Evolutionary conservation across 2,797 vertebrate genomes (phyloP).

Genomic region (Hafferia zeledoni): DNA sequence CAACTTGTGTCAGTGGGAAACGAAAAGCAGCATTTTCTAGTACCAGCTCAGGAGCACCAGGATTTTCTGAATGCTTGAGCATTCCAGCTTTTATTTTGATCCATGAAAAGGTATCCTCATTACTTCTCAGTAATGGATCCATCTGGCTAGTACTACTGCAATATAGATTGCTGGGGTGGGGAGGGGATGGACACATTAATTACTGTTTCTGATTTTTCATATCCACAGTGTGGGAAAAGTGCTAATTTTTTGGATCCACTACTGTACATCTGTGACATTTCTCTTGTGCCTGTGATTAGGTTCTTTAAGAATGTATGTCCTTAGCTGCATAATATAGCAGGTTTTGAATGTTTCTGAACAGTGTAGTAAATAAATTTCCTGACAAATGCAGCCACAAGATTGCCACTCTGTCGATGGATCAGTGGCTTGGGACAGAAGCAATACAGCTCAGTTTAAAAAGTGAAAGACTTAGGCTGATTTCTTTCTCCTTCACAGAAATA

Average conservation of each 20-base stretch:
- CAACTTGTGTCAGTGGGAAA: not conserved
- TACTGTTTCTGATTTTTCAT: not conserved
- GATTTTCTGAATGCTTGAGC: not conserved
- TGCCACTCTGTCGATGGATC: not conserved
- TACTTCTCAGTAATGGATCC: conserved; percentile 73
- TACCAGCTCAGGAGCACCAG: not conserved
- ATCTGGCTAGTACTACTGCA: not conserved
- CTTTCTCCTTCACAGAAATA: not conserved
- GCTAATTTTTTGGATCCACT: conserved; percentile 70
- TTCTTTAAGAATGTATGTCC: not conserved
- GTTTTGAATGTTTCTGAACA: not conserved
- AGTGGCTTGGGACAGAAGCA: not conserved
- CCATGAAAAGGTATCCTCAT: conserved; percentile 60
- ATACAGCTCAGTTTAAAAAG: not conserved
- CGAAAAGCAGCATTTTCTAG: not conserved
- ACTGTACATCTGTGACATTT: conserved; percentile 48
- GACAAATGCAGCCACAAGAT: not conserved
- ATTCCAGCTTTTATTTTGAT: conserved; percentile 53
- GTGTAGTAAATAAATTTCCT: not conserved
- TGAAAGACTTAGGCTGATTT: not conserved
- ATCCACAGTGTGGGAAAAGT: not conserved
- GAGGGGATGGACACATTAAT: not conserved
- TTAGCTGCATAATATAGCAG: conserved; percentile 56
- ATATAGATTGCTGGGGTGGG: not conserved
- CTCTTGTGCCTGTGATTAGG: not conserved